Base-by-base conservation (phyloP, 2,797 vertebrate genomes). In the Acrocephalus scirpaceus region DNA sequence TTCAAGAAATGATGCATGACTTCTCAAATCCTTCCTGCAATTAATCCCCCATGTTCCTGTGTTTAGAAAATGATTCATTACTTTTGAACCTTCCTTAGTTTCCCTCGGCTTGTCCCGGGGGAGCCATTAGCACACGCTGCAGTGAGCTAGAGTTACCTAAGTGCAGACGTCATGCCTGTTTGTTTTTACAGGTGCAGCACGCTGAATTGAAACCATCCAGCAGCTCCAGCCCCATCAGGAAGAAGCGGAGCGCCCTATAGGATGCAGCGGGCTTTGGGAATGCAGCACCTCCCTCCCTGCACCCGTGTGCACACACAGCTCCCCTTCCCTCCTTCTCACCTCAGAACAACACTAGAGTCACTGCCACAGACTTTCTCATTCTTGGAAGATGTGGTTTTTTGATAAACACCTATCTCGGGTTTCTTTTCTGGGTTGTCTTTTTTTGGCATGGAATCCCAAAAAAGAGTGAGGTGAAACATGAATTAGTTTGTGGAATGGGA, bases 21-120 rank as follows among this genome's bases (percentile, higher is more conserved):
- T 99, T 98, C 98, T 99, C 98, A 99, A 99, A 99, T 99, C 98
- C 98, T 99, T 99, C 98, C 99, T 99, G 98, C 99, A 99, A 99
- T 99, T 99, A 99, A 99, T 99, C 98, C 98, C 98, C 98, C 98
- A 93, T 98, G 99, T 98, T 99, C 98, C 98, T 98, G 98, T 99
- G 99, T 99, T 99, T 99, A 98, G 98, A 99, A 99, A 99, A 99
- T 99, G 99, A 99, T 99, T 99, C 99, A 99, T 99, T 99, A 99
- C 99, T 98, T 98, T 98, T 98, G 98, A 98, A 98, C 98, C 98
- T 98, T 98, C 98, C 98, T 98, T 97, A 95, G 97, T 97, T 96
- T 97, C 96, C 98, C 98, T 98, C 67, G 96, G 97, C 96, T 92
- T 95, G 97, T 99, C 99, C 99, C 98, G 86, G 77, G 99, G 99